Evolutionary conservation across 2,113 vertebrate species (phyloP), one percentile per base, ranked within the genome.

Genomic region (Tragelaphus strepsiceros): DNA sequence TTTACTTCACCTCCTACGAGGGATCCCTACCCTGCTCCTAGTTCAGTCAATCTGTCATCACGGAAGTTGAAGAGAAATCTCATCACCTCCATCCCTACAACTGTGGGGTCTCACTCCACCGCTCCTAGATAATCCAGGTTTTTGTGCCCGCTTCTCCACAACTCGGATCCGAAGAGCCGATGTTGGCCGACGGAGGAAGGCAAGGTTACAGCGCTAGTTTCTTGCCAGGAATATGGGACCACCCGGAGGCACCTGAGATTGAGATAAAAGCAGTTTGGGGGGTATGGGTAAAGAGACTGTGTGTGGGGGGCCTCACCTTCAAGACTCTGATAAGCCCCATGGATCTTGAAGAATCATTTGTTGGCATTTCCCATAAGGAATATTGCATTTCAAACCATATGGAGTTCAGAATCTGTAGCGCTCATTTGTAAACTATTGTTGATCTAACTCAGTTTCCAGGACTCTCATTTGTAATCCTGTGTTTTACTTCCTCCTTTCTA

Each of bases 391-490:
- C 62, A 49, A 64, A 91, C 32, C 46, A 7, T 58, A 32, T 32
- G 16, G 8, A 46, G 56, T n/a, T 89, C 8, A 7, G 39, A 77
- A 51, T 91, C 80, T 62, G 5, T 53, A 51, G 3, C 24, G 32
- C 85, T 91, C 24, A 0, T 32, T 61, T 51, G 1, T 46, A 28
- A 93, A 12, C 88, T 91, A 24, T 81, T 61, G 71, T 46, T 81
- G 30, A 24, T 84, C 92, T 97, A 94, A 97, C 82, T 81, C 35
- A 4, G 32, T 61, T 80, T 86, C 26, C n/a, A 49, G 19, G 51
- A 39, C 22, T 43, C 3, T 0, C 15, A 3, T 86, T 90, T 17
- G 30, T 87, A 49, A 91, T 58, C 90, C 56, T 80, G 84, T 26
- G 43, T 74, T 82, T 6, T 74, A 62, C 58, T 49, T 98, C 39